A percentile compares a stretch with the other conserved stretches of the same genome.
Conservation (phyloP, 2,113 vertebrate species). For the Toxotes chatareus region DNA sequence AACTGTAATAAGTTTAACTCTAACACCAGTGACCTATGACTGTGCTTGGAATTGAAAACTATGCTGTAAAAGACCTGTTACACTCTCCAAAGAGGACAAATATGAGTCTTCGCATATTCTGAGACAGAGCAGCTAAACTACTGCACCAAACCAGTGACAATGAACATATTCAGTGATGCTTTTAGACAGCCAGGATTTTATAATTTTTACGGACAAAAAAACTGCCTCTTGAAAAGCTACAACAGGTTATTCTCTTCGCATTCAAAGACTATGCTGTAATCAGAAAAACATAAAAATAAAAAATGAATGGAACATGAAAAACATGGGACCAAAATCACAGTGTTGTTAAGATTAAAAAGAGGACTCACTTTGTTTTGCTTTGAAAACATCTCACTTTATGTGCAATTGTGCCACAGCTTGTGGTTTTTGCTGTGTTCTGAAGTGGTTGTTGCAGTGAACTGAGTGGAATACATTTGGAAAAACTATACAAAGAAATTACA, state of each 20-base stretch:
- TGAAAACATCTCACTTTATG: neutral
- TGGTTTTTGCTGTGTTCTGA: neutral
- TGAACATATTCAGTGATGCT: neutral
- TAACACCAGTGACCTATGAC: neutral
- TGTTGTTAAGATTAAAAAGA: neutral
- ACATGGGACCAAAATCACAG: neutral
- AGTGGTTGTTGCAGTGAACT: neutral
- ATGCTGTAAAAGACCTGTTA: no score
- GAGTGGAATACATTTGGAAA: neutral
- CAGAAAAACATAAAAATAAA: neutral
- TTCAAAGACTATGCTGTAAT: neutral
- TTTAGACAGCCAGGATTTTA: neutral
- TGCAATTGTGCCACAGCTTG: neutral
- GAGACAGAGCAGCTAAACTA: neutral
- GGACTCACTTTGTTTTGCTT: neutral
- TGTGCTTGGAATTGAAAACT: neutral
- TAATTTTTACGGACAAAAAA: no score
- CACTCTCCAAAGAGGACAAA: neutral
- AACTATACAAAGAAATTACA: slow-evolving; percentile 1
- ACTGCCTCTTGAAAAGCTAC: neutral
- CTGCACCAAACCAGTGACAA: neutral
- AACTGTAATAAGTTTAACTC: slow-evolving; percentile 4
- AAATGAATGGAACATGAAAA: neutral
- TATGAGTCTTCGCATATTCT: neutral
- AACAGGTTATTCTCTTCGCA: neutral